Percentiles rank a stretch among this genome's conserved stretches.
These are phyloP conservation scores for Hippocampus kuda DNA, from an alignment of 2,797 vertebrate species.

Conservation along the genomic window DNA sequence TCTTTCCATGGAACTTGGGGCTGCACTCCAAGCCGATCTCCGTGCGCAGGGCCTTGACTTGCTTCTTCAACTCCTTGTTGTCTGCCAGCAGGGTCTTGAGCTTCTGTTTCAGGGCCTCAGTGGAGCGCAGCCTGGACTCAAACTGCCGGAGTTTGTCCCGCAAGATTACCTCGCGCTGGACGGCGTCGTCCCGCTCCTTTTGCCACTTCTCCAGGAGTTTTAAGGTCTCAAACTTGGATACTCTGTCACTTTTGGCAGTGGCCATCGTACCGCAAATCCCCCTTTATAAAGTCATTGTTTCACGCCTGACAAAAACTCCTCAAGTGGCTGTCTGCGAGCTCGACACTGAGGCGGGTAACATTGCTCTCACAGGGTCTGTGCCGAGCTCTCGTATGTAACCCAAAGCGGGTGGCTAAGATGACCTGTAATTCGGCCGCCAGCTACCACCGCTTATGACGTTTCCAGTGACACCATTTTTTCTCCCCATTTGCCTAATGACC, in stretches of 20 bases:
- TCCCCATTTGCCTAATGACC: conserved; percentile 51
- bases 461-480: conserved; percentile 63
- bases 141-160: conserved; percentile 66
- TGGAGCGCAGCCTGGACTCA: conserved; percentile 61
- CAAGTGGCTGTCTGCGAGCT: conserved; percentile 25
- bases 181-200: conserved; percentile 71
- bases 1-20: conserved; percentile 68
- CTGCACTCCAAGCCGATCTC: conserved; percentile 70
- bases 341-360: conserved; percentile 49
- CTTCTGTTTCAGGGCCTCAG: conserved; percentile 67
- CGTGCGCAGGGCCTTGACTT: conserved; percentile 63
- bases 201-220: conserved; percentile 72
- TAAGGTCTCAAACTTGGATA: conserved; percentile 66
- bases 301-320: conserved; percentile 4
- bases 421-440: conserved; percentile 75
- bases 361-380: conserved; percentile 50
- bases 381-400: conserved; percentile 61
- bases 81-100: conserved; percentile 63
- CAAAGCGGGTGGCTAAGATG: conserved; percentile 74
- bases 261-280: conserved; percentile 49
- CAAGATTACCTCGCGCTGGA: conserved; percentile 62
- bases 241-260: conserved; percentile 53
- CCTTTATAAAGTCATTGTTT: conserved; percentile 15
- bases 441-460: conserved; percentile 60
- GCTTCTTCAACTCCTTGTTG: conserved; percentile 70